Evolutionary conservation across 1,140 invertebrate genomes (phyloP).

Genomic region (Ostrea denselamellosa): DNA sequence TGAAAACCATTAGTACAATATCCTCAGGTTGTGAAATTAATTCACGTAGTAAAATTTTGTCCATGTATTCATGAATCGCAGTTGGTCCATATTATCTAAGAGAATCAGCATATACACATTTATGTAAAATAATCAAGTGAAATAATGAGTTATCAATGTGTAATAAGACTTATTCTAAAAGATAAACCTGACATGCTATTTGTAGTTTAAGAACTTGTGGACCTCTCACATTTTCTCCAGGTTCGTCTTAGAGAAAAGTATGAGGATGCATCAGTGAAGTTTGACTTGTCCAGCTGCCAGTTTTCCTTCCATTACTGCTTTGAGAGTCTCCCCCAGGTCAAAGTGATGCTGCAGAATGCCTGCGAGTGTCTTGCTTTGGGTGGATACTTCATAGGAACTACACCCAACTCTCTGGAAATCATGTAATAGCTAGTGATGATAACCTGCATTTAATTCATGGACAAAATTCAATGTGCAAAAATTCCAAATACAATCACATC

Average conservation of each 20-base stretch:
- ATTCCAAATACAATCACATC: no score
- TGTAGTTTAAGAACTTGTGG: no score
- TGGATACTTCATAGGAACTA: slow-evolving; percentile 97
- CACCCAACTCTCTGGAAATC: slow-evolving; percentile 85
- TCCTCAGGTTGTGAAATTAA: not conserved
- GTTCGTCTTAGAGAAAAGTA: slow-evolving; percentile 85
- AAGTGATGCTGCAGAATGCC: slow-evolving; percentile 95
- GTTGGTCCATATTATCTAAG: no score
- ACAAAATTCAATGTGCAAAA: no score
- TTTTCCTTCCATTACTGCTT: slow-evolving; percentile 98
- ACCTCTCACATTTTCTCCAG: slow-evolving; percentile 75
- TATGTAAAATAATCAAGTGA: no score
- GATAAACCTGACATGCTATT: no score
- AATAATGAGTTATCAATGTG: no score
- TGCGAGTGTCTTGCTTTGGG: slow-evolving; percentile 91
- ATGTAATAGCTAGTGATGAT: not conserved
- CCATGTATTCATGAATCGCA: no score
- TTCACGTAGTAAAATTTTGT: no score
- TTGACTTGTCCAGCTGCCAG: slow-evolving; percentile 97
- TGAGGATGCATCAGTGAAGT: slow-evolving; percentile 84
- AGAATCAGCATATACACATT: no score
- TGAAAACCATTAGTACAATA: not conserved
- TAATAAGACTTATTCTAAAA: no score
- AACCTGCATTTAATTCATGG: no score
- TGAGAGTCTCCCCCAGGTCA: slow-evolving; percentile 93